Evolutionary conservation across 2,888 invertebrate species (phyloP).

Genomic region (Notocelia uddmanniana): DNA sequence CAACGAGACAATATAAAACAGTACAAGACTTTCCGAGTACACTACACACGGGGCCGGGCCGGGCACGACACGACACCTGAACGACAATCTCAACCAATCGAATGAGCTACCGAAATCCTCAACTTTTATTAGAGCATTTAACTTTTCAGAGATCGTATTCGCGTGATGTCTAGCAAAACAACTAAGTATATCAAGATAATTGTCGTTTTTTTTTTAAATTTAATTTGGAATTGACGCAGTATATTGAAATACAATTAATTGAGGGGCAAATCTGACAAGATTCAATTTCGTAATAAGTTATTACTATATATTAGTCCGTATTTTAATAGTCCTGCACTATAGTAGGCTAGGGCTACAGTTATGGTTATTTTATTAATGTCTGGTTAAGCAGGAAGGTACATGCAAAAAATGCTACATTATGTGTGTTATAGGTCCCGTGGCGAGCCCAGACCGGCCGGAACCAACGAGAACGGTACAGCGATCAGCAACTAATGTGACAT

Average conservation of each 20-base stretch:
- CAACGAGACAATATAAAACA: slow-evolving; percentile 64
- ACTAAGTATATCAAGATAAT: background rate
- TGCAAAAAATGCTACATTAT: background rate
- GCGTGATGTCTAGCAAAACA: slow-evolving; percentile 1
- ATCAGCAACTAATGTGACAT: slow-evolving; percentile 78
- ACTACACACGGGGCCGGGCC: slow-evolving; percentile 35
- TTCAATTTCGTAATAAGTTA: too few relatives aligned
- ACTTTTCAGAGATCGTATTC: background rate
- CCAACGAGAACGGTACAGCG: slow-evolving; percentile 77
- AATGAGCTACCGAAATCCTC: background rate
- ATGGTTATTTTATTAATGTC: too few relatives aligned
- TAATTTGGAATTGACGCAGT: background rate
- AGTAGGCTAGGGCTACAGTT: background rate
- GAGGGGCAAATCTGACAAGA: background rate
- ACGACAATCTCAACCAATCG: background rate
- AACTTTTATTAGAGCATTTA: background rate
- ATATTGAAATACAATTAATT: background rate
- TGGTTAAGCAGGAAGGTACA: background rate
- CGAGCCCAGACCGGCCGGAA: slow-evolving; percentile 64
- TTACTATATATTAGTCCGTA: too few relatives aligned
- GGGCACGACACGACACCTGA: slow-evolving; percentile 11
- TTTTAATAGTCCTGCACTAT: background rate
- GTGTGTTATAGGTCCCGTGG: background rate
- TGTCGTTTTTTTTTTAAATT: background rate
- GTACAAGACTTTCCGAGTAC: slow-evolving; percentile 31